Evolutionary conservation across 1,140 invertebrate genomes (phyloP), one percentile per base, ranked within the genome.

Genomic region (Diorhabda sublineata): DNA sequence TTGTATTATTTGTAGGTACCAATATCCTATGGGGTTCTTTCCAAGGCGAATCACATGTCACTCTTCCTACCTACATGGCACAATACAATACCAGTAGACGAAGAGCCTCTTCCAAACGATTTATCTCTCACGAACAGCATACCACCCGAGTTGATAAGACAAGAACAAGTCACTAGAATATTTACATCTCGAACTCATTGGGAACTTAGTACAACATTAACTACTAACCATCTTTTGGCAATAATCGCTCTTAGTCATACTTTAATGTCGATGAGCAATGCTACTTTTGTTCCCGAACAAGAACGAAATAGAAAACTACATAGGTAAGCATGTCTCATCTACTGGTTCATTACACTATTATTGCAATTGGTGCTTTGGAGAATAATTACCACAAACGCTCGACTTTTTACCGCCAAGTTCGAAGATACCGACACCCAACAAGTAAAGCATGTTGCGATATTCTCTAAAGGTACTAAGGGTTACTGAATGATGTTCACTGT

Each of bases 21-120:
- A 8, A 90, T 99, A 58, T 96, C 95, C n/a, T 99, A 97, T 83
- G 98, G 98, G 1, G 90, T 98, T n/a, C 86, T 99, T 3, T 98
- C 97, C 2, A 94, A 96, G 81, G 92, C 89, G 75, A 91, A 91
- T 75, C 93, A 97, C 80, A 97, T 98, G 96, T 94, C 95, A 1
- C 85, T 98, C 3, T 86, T 97, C 81, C 83, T 98, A 64, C 96
- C 96, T 2, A 96, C 94, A 0, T 94, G 92, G 88, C 89, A 92
- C 73, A 88, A 85, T 67, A 83, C 85, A 43, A 87, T 85, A 69
- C 76, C 81, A 9, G 77, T 82, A 8, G 79, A 82, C 64, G 74
- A 81, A 42, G 76, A 84, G 44, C 75, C 79, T 44, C 78, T 84
- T 4, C 74, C 86, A 43, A 82, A 87, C 70, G 80, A 86, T 75